Base-by-base conservation (phyloP, 2,888 invertebrate species). In the Drosophila planitibia region DNA sequence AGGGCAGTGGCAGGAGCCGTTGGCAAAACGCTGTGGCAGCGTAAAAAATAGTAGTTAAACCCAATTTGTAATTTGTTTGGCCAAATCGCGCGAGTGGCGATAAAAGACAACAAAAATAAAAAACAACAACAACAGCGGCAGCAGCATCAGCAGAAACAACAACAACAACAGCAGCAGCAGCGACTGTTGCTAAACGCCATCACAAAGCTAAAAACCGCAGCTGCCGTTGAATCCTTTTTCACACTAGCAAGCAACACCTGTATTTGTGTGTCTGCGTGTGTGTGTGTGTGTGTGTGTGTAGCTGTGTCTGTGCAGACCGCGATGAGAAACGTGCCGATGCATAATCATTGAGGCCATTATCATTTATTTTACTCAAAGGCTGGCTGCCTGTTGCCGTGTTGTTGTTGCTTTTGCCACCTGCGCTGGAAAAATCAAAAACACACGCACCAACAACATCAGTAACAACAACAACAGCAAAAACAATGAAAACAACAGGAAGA, bases 301-400 rank as follows among this genome's bases (percentile, higher is more conserved):
- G 22, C 22, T 47, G 47, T 51, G 44, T 62, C 53, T 62, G 72
- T 78, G 79, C 69, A 66, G 72, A 70, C 78, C 82, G 78, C 85
- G 85, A 88, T 88, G 88, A 84, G 88, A 88, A 91, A 92, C 92
- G 92, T 92, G 92, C 91, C 91, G 91, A 91, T 91, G 92, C 92
- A 92, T 92, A 91, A 91, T 91, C 87, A 88, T 89, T 88, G 87
- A 74, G 83, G 87, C 84, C 81, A 90, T 91, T 91, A 91, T 90
- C 91, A 88, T 91, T 86, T 86, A 86, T 90, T 90, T 85, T 84
- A 82, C 76, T 80, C 87, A 83, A 88, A 87, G 74, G 76, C 70
- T 65, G 74, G 76, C 70, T 65, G 74, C 64, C 44, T 9, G 25
- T 39, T 39, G 39, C 28, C 55, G 3, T 37, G 35, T 19, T 37